Evolutionary conservation across 2,113 vertebrate species (phyloP).

Genomic region (Pelecanoides urinatrix): DNA sequence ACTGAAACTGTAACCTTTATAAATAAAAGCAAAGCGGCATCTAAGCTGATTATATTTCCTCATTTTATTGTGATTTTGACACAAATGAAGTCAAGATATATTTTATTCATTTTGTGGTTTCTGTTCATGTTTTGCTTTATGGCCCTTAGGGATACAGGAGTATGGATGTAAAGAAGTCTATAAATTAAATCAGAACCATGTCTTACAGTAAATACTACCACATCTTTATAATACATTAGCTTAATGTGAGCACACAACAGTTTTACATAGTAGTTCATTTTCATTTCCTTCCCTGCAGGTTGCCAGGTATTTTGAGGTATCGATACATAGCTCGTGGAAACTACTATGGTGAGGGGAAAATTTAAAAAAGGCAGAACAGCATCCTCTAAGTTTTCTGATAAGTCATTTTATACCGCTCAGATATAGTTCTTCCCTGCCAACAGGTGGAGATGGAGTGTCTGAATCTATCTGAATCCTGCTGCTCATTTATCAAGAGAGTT

Average conservation of each 20-base stretch:
- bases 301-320: background rate
- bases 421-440: background rate
- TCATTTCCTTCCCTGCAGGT: background rate
- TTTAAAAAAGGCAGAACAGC: background rate
- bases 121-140: constrained; percentile 56
- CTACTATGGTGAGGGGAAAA: background rate
- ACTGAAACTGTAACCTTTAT: constrained; percentile 51
- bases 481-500: background rate
- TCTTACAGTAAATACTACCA: constrained; percentile 43
- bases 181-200: constrained; percentile 51
- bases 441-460: background rate
- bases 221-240: constrained; percentile 8
- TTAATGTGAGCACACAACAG: constrained; percentile 39
- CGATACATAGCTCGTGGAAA: background rate
- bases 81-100: constrained; percentile 65
- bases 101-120: constrained; percentile 41
- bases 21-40: constrained; percentile 58
- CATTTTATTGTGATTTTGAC: constrained; percentile 66
- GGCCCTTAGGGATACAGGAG: constrained; percentile 22
- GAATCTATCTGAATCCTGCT: background rate
- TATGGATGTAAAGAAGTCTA: constrained; percentile 51
- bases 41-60: constrained; percentile 55
- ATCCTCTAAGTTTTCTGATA: background rate
- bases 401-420: background rate
- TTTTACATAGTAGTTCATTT: constrained; percentile 14